Conservation (phyloP, 2,113 vertebrate genomes). For the Regulus satrapa region DNA sequence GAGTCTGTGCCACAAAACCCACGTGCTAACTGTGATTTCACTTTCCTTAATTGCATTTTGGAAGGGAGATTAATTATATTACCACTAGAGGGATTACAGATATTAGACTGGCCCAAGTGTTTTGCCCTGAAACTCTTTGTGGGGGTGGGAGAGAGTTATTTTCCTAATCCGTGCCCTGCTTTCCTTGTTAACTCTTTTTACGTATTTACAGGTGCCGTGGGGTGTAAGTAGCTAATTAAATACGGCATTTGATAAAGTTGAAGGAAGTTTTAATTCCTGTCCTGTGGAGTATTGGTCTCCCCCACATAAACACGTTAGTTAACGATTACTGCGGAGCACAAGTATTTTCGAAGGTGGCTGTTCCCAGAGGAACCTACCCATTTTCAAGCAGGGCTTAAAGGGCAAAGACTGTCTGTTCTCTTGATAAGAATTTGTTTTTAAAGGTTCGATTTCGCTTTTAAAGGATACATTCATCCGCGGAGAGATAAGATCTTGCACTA, state of each 20-base stretch:
- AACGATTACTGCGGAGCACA: slow-evolving; percentile 33
- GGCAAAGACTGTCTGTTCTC: not conserved
- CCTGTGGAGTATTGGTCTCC: not conserved
- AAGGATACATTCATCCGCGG: not conserved
- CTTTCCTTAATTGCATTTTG: slow-evolving; percentile 40
- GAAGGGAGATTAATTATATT: slow-evolving; percentile 46
- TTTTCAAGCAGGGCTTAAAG: slow-evolving; percentile 5
- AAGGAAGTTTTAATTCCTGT: slow-evolving; percentile 27
- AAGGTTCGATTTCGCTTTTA: not conserved
- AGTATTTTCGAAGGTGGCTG: not conserved
- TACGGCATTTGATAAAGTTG: not conserved
- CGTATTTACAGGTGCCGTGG: not conserved
- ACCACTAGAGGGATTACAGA: slow-evolving; percentile 46
- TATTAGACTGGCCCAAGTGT: not conserved
- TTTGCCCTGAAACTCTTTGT: not conserved
- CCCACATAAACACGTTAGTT: not conserved
- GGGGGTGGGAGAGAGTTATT: not conserved
- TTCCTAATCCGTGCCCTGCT: not conserved
- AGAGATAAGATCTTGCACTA: not conserved
- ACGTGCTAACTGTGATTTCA: not conserved
- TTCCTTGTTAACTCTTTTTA: slow-evolving; percentile 26
- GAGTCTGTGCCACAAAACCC: not conserved
- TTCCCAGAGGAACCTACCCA: not conserved
- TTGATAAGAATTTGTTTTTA: not conserved
- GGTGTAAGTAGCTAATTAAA: slow-evolving; percentile 18